A percentile compares a stretch with the other conserved stretches of the same genome.
These are phyloP conservation scores for Suricata suricatta DNA, from an alignment of 2,113 vertebrate species.

Conservation along the genomic window DNA sequence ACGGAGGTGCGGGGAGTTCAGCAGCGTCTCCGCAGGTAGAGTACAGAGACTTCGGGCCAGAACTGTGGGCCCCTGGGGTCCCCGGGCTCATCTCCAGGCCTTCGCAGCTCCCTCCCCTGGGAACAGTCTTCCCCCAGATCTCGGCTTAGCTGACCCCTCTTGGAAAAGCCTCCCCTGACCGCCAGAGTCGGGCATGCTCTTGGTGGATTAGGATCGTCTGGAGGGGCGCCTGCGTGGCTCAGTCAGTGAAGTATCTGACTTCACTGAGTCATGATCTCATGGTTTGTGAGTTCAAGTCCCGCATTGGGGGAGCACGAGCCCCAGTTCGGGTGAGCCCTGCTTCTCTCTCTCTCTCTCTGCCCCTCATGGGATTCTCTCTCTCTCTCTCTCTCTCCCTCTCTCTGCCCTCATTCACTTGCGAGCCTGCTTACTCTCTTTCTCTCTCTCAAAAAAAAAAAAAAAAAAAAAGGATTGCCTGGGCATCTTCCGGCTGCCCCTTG, in stretches of 20 bases:
- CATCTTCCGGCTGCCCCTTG: not conserved
- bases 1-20: accelerated
- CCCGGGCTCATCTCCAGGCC: not conserved
- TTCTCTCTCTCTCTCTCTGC: too few relatives aligned
- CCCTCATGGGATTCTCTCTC: too few relatives aligned
- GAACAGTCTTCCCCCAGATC: not conserved
- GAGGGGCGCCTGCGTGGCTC: not conserved
- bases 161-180: not conserved
- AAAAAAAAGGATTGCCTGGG: not conserved
- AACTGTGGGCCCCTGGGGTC: not conserved
- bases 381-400: too few relatives aligned
- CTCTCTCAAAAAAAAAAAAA: too few relatives aligned
- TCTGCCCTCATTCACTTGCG: too few relatives aligned
- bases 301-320: too few relatives aligned
- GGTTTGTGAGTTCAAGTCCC: too few relatives aligned
- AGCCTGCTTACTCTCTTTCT: accelerated
- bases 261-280: too few relatives aligned
- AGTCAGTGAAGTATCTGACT: too few relatives aligned
- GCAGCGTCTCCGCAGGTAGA: not conserved
- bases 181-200: not conserved
- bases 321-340: too few relatives aligned
- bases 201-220: not conserved
- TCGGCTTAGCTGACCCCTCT: not conserved
- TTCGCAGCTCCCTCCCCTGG: not conserved
- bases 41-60: not conserved